A percentile compares a stretch with the other conserved stretches of the same genome.
Evolutionary conservation across 2,888 invertebrate genomes (phyloP).

Genomic region (Leptopterna dolabrata): DNA sequence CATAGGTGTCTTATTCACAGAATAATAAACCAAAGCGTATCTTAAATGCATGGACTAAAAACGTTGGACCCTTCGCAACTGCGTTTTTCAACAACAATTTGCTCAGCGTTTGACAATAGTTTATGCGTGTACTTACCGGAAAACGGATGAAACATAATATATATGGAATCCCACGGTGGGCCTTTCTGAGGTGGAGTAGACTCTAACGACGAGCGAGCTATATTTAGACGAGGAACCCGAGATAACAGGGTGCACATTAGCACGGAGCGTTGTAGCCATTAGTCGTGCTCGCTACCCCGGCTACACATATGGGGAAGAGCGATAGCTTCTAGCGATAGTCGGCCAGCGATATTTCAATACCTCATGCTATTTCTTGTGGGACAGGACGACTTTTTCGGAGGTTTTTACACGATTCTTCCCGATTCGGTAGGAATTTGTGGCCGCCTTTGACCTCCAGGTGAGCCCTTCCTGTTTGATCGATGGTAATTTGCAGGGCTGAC

Average conservation of each 20-base stretch:
- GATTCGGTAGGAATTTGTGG: not conserved
- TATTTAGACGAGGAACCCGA: not conserved
- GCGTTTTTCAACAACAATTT: too few relatives aligned
- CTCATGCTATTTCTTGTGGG: not conserved
- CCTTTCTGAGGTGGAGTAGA: not conserved
- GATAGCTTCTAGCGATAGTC: constrained; percentile 17
- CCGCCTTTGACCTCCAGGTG: not conserved
- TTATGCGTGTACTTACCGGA: too few relatives aligned
- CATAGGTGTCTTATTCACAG: too few relatives aligned
- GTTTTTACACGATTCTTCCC: not conserved
- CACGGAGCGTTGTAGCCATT: constrained; percentile 10
- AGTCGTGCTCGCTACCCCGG: constrained; percentile 10
- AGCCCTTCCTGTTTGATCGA: not conserved
- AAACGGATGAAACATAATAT: not conserved
- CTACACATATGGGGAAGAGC: constrained; percentile 19
- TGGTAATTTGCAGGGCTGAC: not conserved
- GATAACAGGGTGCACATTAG: constrained; percentile 29
- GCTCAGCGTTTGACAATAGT: too few relatives aligned
- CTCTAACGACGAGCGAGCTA: constrained; percentile 6
- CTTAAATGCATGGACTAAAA: too few relatives aligned
- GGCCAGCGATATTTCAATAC: constrained; percentile 9
- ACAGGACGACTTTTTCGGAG: not conserved
- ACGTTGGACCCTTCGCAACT: too few relatives aligned
- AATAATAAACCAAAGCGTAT: too few relatives aligned
- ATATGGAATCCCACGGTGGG: not conserved